Conservation (phyloP, 2,797 vertebrate species). For the Syngnathus rostellatus region DNA sequence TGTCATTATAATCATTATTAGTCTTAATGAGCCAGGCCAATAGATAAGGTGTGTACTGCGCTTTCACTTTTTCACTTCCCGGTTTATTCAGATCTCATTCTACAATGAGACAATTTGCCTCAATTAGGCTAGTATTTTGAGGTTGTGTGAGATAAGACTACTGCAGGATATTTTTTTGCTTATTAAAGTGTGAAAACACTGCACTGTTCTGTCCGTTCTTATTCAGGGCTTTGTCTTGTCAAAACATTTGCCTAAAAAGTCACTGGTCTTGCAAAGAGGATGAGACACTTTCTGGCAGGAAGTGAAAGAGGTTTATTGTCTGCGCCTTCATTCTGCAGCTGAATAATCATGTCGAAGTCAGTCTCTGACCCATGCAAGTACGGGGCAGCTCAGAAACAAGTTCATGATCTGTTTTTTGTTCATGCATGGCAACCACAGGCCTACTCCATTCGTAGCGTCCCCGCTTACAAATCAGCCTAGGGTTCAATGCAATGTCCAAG, state of each 20-base stretch:
- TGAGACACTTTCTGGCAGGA: background rate
- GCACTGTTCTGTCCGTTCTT: too few relatives aligned
- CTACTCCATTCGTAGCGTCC: background rate
- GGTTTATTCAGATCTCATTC: background rate
- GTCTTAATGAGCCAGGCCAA: background rate
- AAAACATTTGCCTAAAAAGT: slow-evolving; percentile 1
- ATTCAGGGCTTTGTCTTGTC: background rate
- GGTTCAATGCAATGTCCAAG: background rate
- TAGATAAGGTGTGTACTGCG: background rate
- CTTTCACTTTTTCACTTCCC: background rate
- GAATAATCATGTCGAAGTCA: background rate
- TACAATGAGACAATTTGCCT: background rate
- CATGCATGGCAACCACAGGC: background rate
- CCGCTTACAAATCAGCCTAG: background rate
- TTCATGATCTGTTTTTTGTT: slow-evolving; percentile 1
- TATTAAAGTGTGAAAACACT: too few relatives aligned
- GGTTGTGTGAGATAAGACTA: background rate
- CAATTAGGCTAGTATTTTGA: background rate
- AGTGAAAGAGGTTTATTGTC: background rate
- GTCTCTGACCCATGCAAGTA: background rate
- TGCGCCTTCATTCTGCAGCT: background rate
- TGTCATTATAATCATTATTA: background rate
- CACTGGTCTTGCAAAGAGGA: background rate
- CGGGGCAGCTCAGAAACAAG: background rate
- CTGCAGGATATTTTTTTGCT: background rate